These are phyloP conservation scores for Pteronotus mesoamericanus DNA, from an alignment of 2,797 vertebrate genomes.

Conservation along the genomic window DNA sequence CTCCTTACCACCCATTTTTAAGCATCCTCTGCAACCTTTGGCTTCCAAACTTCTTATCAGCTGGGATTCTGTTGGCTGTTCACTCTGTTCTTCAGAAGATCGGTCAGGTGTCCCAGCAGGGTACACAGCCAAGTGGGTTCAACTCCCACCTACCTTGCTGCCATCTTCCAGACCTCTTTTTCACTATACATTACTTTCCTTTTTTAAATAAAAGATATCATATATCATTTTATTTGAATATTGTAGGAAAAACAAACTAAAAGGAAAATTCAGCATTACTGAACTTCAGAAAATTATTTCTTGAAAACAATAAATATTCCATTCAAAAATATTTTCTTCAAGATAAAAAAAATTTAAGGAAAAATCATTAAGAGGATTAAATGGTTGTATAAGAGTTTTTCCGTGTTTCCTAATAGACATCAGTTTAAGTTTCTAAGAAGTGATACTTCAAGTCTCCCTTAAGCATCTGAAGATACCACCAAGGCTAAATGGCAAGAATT, in stretches of 20 bases:
- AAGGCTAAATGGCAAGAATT: neutral
- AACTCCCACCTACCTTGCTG: too few relatives aligned
- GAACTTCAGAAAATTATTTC: constrained; percentile 37
- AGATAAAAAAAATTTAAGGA: neutral
- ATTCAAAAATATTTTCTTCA: neutral
- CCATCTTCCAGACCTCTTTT: too few relatives aligned
- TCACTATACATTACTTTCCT: neutral
- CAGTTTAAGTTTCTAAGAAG: constrained; percentile 36
- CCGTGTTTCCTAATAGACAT: neutral
- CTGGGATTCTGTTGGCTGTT: too few relatives aligned
- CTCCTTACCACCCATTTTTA: too few relatives aligned
- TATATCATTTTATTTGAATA: neutral
- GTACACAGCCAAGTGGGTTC: too few relatives aligned
- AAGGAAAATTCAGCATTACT: neutral
- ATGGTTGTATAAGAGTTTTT: constrained; percentile 18
- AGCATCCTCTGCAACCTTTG: too few relatives aligned
- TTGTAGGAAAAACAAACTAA: neutral
- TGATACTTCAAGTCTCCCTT: neutral
- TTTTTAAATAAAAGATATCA: constrained; percentile 18
- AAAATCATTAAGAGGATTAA: constrained; percentile 6
- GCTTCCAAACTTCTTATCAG: too few relatives aligned
- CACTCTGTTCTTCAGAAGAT: too few relatives aligned
- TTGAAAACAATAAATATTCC: constrained; percentile 32
- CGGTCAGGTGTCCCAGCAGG: too few relatives aligned
- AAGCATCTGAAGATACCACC: neutral